Evolutionary conservation across 1,140 invertebrate genomes (phyloP), one percentile per base, ranked within the genome.

Genomic region (Sinonovacula constricta): DNA sequence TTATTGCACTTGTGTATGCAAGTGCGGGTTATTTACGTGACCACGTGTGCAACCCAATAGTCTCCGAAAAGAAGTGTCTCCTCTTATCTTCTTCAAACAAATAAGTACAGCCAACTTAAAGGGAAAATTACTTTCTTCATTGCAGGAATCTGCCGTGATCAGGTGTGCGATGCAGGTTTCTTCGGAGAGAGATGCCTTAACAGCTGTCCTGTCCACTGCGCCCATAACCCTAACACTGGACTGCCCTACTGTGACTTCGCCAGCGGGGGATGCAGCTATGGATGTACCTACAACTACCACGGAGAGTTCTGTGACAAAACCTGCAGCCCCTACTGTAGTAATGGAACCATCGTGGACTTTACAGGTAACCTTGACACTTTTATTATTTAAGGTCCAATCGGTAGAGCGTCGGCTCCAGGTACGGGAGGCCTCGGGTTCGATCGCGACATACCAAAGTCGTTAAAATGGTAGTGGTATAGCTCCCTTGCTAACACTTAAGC

Each of bases 161-260:
- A 18, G 2, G 33, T 74, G 10, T 77, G 74, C 68, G 54, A 68
- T 33, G 51, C 62, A 14, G 74, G 74, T 1, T 68, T 28, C 14
- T 57, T 59, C 24, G 74, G 74, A 2, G 0, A 5, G 2, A 67
- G 18, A 10, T 77, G 74, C 30, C 67, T 59, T 18, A 22, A 28
- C 18, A 57, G 53, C 14, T 77, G 74, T 51, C 74, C 74, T 2
- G 24, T 22, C 14, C 67, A 67, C 34, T 77, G 74, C 34, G 54
- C 36, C 12, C 33, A n/a, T 10, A 36, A 68, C 34, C 53, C 53
- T 28, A 31, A 4, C 15, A 45, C 28, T 12, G n/a, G 18, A 24
- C 3, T 26, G 5, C 26, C 63, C 1, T 49, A n/a, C 15, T 77
- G 74, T 31, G 30, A 60, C 18, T 59, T 77, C 63, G 34, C 28